A percentile compares a stretch with the other conserved stretches of the same genome.
phyloP scores from a whole-genome alignment of 2,888 invertebrate genomes.

The Acrobasis consociella region DNA sequence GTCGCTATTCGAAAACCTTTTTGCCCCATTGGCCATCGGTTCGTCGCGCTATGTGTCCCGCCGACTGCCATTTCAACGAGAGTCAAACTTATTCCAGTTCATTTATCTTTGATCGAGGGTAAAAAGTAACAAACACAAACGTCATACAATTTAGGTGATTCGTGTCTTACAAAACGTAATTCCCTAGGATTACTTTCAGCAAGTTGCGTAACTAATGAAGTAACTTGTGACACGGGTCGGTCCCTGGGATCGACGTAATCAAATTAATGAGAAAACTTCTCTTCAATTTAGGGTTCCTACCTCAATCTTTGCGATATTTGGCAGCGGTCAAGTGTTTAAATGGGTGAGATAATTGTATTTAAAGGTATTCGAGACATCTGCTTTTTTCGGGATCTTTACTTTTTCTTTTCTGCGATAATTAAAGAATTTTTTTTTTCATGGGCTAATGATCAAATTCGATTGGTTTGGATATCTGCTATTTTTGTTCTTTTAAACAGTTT shows the following conservation, averaged over 20 bases:
- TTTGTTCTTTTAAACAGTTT: too few relatives aligned
- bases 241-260: conserved; percentile 80
- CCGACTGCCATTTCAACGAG: too few relatives aligned
- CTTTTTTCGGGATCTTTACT: not conserved
- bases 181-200: conserved; percentile 76
- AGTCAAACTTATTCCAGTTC: too few relatives aligned
- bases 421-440: not conserved
- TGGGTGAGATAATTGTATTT: conserved; percentile 52
- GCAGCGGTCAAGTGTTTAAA: conserved; percentile 70
- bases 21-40: too few relatives aligned
- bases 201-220: conserved; percentile 81
- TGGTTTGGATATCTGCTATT: too few relatives aligned
- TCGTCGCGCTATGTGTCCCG: too few relatives aligned
- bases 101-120: too few relatives aligned
- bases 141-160: conserved; percentile 67
- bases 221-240: conserved; percentile 82
- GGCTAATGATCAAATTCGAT: too few relatives aligned
- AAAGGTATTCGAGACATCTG: conserved; percentile 25
- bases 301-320: conserved; percentile 77
- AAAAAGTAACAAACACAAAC: conserved; percentile 33
- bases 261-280: conserved; percentile 83
- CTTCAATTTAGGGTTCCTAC: conserved; percentile 78
- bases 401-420: not conserved
- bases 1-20: too few relatives aligned
- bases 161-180: conserved; percentile 76